Base-by-base conservation (phyloP, 2,888 invertebrate species). In the Lamellibrachia columna region DNA sequence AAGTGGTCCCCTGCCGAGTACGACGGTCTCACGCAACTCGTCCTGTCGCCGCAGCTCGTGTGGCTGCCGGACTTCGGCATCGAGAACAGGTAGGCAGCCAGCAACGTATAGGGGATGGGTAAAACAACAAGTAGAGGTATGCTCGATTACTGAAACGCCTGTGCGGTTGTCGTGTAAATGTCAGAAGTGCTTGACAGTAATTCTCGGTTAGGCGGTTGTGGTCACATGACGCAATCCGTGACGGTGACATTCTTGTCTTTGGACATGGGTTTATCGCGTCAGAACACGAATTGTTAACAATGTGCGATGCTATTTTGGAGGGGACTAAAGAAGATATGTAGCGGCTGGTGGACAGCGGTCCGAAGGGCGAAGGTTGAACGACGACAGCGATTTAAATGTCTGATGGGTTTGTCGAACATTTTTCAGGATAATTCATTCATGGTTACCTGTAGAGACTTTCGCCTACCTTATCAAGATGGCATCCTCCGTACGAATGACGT, bases 1-100 rank as follows among this genome's bases (percentile, higher is more conserved):
- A 97, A 97, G 94, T 98, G 98, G 98, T 98, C 98, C 96, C 97
- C 97, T 7, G 97, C 98, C 7, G 98, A 98, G 93, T 98, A 98
- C 95, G 98, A 98, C 75, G 93, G 93, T 40, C 98, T 98, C 94
- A 97, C 97, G 94, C 98, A 98, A 92, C 98, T 98, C 93, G 97
- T 98, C 96, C 97, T 98, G 95, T 98, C 98, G 0, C 98, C 97
- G 96, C 97, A 98, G 95, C 97, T 98, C 94, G 98, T 98, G 91
- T 98, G 98, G 98, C 97, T 97, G 94, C 98, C 98, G 0, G 98
- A 98, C 96, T 94, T 94, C 90, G 94, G 94, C 90, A 92, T 94
- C 7, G 94, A 94, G 92, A 94, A 94, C 92, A 94, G 94, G 94
- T 94, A 75, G 6, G 92, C 52, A 60, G n/a, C 22, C 75, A 75